A percentile compares a stretch with the other conserved stretches of the same genome.
Evolutionary conservation across 2,113 vertebrate genomes (phyloP).

Genomic region (Neopipo cinnamomea): DNA sequence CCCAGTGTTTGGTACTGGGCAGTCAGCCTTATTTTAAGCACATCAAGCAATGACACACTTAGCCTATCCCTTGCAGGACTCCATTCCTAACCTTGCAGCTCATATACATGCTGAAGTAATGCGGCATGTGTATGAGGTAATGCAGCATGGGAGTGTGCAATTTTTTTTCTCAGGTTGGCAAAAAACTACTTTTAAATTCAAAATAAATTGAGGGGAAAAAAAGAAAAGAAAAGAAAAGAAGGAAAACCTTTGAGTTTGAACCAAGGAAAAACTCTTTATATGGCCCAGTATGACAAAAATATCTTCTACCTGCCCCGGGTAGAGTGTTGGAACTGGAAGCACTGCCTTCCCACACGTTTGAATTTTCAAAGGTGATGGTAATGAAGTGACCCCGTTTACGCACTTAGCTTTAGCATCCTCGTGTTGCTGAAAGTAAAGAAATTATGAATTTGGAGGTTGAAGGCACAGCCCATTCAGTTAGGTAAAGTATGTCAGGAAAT

Average conservation of each 20-base stretch:
- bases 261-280: background rate
- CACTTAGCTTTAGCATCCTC: background rate
- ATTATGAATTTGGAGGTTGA: background rate
- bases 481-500: background rate
- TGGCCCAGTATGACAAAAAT: accelerated
- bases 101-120: background rate
- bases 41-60: background rate
- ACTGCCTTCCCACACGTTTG: background rate
- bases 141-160: background rate
- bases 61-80: background rate
- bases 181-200: background rate
- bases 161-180: background rate
- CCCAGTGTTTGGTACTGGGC: background rate
- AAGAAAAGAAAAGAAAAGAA: background rate
- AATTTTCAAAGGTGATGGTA: background rate
- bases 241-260: background rate
- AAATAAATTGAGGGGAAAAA: background rate
- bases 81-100: background rate
- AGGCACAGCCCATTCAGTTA: background rate
- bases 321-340: background rate
- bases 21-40: background rate
- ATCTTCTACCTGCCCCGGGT: background rate
- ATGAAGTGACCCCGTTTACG: background rate
- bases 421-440: background rate
- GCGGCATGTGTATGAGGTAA: background rate